These are phyloP conservation scores for Euzophera pinguis DNA, from an alignment of 2,888 invertebrate species.

Conservation along the genomic window DNA sequence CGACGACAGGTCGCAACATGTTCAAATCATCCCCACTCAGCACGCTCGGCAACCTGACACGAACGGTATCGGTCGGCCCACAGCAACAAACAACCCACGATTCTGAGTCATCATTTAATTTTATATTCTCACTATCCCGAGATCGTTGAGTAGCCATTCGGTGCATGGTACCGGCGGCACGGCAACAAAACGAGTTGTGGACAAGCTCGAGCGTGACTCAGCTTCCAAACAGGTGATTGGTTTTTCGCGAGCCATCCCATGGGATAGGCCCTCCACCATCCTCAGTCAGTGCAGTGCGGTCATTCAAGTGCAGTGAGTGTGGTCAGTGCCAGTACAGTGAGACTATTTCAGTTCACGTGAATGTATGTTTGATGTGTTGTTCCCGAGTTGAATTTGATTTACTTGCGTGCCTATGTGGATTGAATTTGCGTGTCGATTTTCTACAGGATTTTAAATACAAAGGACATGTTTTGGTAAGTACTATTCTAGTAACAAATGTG, in stretches of 20 bases:
- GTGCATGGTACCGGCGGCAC: slow-evolving; percentile 1
- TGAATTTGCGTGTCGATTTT: no score
- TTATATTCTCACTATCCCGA: not conserved
- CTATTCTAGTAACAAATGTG: no score
- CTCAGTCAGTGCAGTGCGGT: no score
- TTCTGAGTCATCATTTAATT: slow-evolving; percentile 1
- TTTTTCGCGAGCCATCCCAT: not conserved
- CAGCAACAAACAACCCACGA: not conserved
- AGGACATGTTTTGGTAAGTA: no score
- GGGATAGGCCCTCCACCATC: no score
- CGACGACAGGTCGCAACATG: not conserved
- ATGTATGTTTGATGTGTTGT: no score
- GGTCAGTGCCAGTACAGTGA: no score
- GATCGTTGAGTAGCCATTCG: not conserved
- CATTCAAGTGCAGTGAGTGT: not conserved
- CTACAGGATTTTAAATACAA: no score
- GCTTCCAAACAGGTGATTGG: not conserved
- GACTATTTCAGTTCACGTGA: no score
- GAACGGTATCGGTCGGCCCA: not conserved
- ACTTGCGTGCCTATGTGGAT: no score
- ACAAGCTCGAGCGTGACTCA: not conserved
- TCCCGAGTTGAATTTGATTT: no score
- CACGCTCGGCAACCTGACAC: not conserved
- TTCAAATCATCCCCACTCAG: not conserved
- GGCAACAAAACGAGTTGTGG: slow-evolving; percentile 5